These are phyloP conservation scores for Melolontha melolontha DNA, from an alignment of 2,888 invertebrate species.

Conservation along the genomic window DNA sequence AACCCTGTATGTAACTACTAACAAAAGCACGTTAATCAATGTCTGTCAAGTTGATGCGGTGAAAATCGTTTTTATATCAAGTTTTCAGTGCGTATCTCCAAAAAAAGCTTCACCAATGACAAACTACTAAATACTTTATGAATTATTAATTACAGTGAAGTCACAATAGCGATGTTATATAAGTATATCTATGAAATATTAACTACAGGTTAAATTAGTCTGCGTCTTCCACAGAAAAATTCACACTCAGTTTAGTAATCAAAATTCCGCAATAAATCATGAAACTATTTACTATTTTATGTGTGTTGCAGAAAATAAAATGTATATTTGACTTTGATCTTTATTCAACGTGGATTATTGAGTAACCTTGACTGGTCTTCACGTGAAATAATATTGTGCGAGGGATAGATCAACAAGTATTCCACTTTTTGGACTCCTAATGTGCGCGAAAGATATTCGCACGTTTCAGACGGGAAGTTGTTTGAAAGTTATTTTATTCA, in stretches of 20 bases:
- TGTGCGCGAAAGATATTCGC: conserved; percentile 1
- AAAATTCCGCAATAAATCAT: conserved; percentile 10
- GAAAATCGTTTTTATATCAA: no score
- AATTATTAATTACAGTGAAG: no score
- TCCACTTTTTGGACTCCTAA: background rate
- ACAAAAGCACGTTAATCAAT: no score
- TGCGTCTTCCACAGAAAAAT: background rate
- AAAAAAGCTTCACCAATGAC: no score
- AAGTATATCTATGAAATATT: no score
- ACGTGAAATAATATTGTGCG: conserved; percentile 29
- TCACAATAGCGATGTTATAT: no score
- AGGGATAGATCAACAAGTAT: conserved; percentile 12
- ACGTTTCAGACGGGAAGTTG: background rate
- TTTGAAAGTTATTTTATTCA: conserved; percentile 7
- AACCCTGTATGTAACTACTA: no score
- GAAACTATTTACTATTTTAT: conserved; percentile 4
- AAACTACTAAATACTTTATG: no score
- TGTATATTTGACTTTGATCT: conserved; percentile 27
- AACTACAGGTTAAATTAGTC: no score
- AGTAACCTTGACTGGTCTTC: conserved; percentile 25
- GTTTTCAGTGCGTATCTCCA: no score
- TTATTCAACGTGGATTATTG: conserved; percentile 12
- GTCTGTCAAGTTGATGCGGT: no score
- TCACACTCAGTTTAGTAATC: conserved; percentile 2
- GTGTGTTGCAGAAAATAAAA: conserved; percentile 5